Evolutionary conservation across 64 coral and sea anemone genomes (phyloP).

Genomic region (Actinia tenebrosa): DNA sequence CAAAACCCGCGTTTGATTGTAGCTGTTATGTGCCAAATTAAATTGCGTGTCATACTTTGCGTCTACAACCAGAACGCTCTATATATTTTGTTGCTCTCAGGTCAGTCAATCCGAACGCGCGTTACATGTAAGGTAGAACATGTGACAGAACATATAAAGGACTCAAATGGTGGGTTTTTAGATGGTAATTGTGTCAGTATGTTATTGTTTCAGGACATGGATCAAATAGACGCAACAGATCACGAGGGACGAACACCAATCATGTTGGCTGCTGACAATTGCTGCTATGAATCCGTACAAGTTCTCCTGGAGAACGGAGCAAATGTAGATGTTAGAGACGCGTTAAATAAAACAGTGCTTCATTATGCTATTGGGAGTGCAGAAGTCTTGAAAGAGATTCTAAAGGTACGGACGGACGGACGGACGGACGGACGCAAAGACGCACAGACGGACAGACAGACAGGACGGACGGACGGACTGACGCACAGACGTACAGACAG

Average conservation of each 20-base stretch:
- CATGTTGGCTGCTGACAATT: slow-evolving; percentile 77
- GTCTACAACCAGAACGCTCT: too few species aligned
- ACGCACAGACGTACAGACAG: not conserved
- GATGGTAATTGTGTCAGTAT: too few species aligned
- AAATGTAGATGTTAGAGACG: slow-evolving; percentile 79
- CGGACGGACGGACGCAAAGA: not conserved
- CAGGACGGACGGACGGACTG: not conserved
- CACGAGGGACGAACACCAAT: slow-evolving; percentile 69
- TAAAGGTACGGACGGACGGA: slow-evolving; percentile 45
- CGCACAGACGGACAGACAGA: not conserved
- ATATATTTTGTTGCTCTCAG: too few species aligned
- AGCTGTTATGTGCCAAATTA: too few species aligned
- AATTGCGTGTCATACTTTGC: too few species aligned
- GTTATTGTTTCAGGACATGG: slow-evolving; percentile 43
- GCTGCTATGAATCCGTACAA: slow-evolving; percentile 70
- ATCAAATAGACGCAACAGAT: slow-evolving; percentile 67
- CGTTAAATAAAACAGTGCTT: slow-evolving; percentile 67
- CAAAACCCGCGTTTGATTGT: too few species aligned
- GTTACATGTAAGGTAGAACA: too few species aligned
- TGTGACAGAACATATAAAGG: too few species aligned
- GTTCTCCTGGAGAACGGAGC: slow-evolving; percentile 67
- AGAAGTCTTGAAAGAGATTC: slow-evolving; percentile 81
- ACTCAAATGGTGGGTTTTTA: too few species aligned
- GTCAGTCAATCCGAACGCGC: too few species aligned
- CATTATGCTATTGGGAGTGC: slow-evolving; percentile 78